A percentile compares a stretch with the other conserved stretches of the same genome.
phyloP scores from a whole-genome alignment of 2,888 invertebrate species.

The Ophioninae sp. region DNA sequence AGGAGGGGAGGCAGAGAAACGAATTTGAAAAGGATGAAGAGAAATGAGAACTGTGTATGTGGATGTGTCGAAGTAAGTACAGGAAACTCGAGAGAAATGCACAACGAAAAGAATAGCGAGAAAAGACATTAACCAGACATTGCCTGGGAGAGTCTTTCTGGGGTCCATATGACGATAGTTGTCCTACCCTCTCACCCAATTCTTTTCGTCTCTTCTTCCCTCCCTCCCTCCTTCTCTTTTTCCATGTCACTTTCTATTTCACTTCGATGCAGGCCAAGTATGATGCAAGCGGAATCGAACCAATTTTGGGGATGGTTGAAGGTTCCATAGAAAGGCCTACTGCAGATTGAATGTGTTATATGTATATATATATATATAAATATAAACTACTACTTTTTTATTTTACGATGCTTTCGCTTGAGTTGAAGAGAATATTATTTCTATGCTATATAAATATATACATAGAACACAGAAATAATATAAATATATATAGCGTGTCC shows the following conservation, averaged over 20 bases:
- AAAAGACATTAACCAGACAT: slow-evolving; percentile 60
- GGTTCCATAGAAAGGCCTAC: slow-evolving; percentile 33
- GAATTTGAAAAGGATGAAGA: slow-evolving; percentile 57
- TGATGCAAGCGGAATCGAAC: slow-evolving; percentile 52
- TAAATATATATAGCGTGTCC: no score
- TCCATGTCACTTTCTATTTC: slow-evolving; percentile 2
- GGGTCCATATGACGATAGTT: slow-evolving; percentile 41
- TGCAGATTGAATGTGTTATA: slow-evolving; percentile 7
- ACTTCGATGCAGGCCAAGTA: slow-evolving; percentile 16
- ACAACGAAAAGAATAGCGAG: slow-evolving; percentile 52
- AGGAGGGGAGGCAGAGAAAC: slow-evolving; percentile 5
- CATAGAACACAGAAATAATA: no score
- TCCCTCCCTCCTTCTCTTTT: background rate
- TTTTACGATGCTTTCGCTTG: slow-evolving; percentile 44
- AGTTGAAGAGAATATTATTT: slow-evolving; percentile 23
- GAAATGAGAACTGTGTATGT: slow-evolving; percentile 49
- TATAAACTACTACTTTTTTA: background rate
- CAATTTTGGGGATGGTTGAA: slow-evolving; percentile 32
- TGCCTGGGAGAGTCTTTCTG: slow-evolving; percentile 39
- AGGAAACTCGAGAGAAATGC: slow-evolving; percentile 31
- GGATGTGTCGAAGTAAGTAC: slow-evolving; percentile 30
- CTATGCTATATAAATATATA: no score
- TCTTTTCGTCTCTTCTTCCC: background rate
- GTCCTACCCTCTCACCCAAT: background rate
- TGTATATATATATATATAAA: slow-evolving; percentile 1